phyloP scores from a whole-genome alignment of 2,797 vertebrate genomes.

The Halcyon badia region DNA sequence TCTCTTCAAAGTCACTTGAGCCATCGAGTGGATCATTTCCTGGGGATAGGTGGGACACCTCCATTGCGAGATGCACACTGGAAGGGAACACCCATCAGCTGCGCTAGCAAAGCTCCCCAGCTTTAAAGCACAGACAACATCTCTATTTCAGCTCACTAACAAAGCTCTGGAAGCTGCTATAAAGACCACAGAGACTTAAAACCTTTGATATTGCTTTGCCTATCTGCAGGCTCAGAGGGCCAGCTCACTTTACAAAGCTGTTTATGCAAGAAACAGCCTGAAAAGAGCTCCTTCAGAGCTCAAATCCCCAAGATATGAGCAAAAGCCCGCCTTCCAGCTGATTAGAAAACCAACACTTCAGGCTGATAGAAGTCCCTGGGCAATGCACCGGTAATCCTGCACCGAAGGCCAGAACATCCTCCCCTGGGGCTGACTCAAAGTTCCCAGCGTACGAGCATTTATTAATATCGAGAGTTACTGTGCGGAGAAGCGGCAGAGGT shows the following conservation, averaged over 20 bases:
- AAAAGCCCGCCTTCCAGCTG: neutral
- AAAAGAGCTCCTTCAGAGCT: constrained; percentile 17
- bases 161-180: neutral
- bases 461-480: neutral
- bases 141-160: neutral
- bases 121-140: neutral
- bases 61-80: fast-evolving
- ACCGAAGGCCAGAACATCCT: neutral
- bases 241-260: neutral
- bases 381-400: neutral
- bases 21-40: neutral
- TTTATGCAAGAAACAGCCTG: neutral
- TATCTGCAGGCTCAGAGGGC: neutral
- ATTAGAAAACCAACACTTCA: neutral
- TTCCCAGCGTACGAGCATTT: neutral
- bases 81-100: neutral
- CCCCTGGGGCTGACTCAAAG: neutral
- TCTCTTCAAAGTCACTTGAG: neutral
- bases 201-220: neutral
- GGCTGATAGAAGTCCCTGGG: neutral
- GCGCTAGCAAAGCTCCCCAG: neutral
- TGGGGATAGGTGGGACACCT: neutral
- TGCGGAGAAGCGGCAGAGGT: neutral
- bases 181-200: neutral
- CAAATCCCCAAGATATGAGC: neutral